Percentiles rank a stretch among this genome's conserved stretches.
These are phyloP conservation scores for Eumeta japonica DNA, from an alignment of 1,140 invertebrate species.

Conservation along the genomic window DNA sequence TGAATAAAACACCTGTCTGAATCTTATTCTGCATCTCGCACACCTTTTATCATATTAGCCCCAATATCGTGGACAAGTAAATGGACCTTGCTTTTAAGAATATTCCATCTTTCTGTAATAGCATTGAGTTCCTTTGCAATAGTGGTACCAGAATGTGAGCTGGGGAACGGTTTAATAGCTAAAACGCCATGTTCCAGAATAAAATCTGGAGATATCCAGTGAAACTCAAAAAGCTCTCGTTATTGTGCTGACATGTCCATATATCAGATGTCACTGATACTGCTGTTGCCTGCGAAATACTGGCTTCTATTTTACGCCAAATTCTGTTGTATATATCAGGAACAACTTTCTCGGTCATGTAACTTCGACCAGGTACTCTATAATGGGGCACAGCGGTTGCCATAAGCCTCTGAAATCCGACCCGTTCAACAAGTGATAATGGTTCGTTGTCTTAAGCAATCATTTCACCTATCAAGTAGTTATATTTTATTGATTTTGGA, in stretches of 20 bases:
- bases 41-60: constrained; percentile 26
- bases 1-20: constrained; percentile 25
- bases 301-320: constrained; percentile 14
- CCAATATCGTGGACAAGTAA: too few relatives aligned
- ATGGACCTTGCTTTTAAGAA: constrained; percentile 17
- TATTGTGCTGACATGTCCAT: constrained; percentile 21
- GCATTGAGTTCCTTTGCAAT: too few relatives aligned
- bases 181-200: constrained; percentile 21
- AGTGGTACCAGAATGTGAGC: constrained; percentile 17
- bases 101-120: constrained; percentile 17
- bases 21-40: constrained; percentile 16
- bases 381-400: constrained; percentile 15
- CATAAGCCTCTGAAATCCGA: constrained; percentile 16
- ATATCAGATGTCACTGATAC: constrained; percentile 26
- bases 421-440: constrained; percentile 17
- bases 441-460: constrained; percentile 21
- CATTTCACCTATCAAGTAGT: constrained; percentile 22
- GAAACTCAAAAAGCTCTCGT: constrained; percentile 20
- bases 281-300: constrained; percentile 16
- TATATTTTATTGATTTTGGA: constrained; percentile 17
- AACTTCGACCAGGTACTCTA: constrained; percentile 19
- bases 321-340: constrained; percentile 22
- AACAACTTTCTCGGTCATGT: too few relatives aligned
- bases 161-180: constrained; percentile 19
- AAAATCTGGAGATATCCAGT: constrained; percentile 21